A percentile compares a stretch with the other conserved stretches of the same genome.
phyloP scores from a whole-genome alignment of 2,888 invertebrate genomes.

The Cephus pulcher region DNA sequence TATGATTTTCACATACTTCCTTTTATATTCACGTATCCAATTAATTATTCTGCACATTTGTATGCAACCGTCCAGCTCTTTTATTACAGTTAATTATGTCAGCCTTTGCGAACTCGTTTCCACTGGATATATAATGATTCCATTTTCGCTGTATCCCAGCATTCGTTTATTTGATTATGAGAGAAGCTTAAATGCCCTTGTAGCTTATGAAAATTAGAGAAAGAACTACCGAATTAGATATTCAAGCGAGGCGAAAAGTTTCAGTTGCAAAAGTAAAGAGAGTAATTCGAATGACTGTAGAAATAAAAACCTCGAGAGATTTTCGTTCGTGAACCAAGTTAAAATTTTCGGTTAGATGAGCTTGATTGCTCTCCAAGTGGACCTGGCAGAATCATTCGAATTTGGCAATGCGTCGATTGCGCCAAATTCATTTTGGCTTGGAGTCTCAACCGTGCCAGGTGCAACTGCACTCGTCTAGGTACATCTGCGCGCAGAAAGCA shows the following conservation, averaged over 20 bases:
- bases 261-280: neutral
- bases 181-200: neutral
- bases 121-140: neutral
- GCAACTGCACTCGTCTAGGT: slow-evolving; percentile 32
- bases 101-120: neutral
- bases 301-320: neutral
- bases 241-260: neutral
- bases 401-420: neutral
- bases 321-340: neutral
- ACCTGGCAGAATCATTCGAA: neutral
- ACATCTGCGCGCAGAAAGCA: slow-evolving; percentile 43
- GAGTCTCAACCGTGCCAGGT: slow-evolving; percentile 21
- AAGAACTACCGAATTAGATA: neutral
- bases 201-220: neutral
- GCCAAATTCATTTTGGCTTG: neutral
- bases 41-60: neutral
- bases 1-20: neutral
- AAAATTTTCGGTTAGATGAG: neutral
- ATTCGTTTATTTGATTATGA: neutral
- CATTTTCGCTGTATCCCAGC: neutral
- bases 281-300: neutral
- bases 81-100: neutral
- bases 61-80: neutral
- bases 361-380: neutral
- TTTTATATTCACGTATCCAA: neutral